Percentiles rank a stretch among this genome's conserved stretches.
These are phyloP conservation scores for Sarcophaga caerulescens DNA, from an alignment of 2,888 invertebrate genomes.

Conservation along the genomic window DNA sequence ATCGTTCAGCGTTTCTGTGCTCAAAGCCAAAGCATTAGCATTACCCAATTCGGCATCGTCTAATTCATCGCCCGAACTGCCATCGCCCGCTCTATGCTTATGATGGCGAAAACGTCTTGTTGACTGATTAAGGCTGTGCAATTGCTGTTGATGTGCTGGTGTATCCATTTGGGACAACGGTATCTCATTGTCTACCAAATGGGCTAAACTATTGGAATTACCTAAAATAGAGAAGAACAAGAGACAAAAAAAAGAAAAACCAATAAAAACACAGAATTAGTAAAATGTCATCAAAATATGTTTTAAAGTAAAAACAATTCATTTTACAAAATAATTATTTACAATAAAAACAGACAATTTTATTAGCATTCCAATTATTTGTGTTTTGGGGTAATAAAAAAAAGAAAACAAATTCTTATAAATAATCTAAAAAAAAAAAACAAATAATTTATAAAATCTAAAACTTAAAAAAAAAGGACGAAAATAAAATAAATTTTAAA, in stretches of 20 bases:
- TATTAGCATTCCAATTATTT: conserved; percentile 55
- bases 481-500: conserved; percentile 46
- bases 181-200: conserved; percentile 85
- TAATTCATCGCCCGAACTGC: conserved; percentile 68
- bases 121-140: conserved; percentile 50
- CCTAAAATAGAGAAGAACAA: conserved; percentile 80
- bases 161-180: conserved; percentile 83
- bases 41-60: conserved; percentile 58
- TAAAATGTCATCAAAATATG: conserved; percentile 7
- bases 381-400: conserved; percentile 39
- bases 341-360: conserved; percentile 24
- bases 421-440: conserved; percentile 33
- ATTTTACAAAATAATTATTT: conserved; percentile 19
- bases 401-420: conserved; percentile 6
- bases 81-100: conserved; percentile 72
- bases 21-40: conserved; percentile 43
- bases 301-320: not conserved
- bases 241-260: conserved; percentile 27
- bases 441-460: conserved; percentile 18
- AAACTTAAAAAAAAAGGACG: conserved; percentile 38
- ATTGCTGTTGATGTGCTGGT: conserved; percentile 70
- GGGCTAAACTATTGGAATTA: conserved; percentile 86
- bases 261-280: conserved; percentile 31
- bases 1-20: conserved; percentile 69
- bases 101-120: conserved; percentile 77